A percentile compares a stretch with the other conserved stretches of the same genome.
phyloP scores from a whole-genome alignment of 2,797 vertebrate species.

The Scolopax bukidnonensis region DNA sequence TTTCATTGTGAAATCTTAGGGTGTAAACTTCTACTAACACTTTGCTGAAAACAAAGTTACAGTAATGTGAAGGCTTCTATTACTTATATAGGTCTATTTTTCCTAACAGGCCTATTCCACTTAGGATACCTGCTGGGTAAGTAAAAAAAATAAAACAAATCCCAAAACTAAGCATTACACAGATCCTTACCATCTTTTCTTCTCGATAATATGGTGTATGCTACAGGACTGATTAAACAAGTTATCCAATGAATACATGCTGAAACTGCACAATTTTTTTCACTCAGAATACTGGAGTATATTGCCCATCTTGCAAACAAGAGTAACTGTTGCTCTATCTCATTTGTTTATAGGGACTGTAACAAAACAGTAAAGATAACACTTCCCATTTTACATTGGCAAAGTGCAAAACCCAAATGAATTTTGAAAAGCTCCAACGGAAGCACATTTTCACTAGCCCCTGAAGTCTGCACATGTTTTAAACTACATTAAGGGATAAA shows the following conservation, averaged over 20 bases:
- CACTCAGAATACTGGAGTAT: not conserved
- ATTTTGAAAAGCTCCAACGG: not conserved
- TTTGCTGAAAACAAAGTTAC: not conserved
- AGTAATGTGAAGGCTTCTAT: not conserved
- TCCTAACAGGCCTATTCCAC: not conserved
- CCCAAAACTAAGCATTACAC: not conserved
- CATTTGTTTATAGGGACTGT: not conserved
- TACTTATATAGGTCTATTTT: not conserved
- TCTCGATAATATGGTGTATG: not conserved
- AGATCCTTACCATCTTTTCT: not conserved
- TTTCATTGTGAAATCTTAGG: not conserved
- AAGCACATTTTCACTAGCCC: not conserved
- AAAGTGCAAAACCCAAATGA: not conserved
- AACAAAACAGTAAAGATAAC: not conserved
- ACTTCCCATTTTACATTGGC: not conserved
- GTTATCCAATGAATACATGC: not conserved
- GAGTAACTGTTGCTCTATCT: not conserved
- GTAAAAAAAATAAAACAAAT: not conserved
- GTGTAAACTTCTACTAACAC: not conserved
- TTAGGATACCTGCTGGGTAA: not conserved
- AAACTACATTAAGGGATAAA: not conserved
- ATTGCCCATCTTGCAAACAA: not conserved
- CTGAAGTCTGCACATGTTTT: not conserved
- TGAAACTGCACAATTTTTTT: not conserved
- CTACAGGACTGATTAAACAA: not conserved